Evolutionary conservation across 1,140 invertebrate species (phyloP).

Genomic region (Drosophila pectinifera): DNA sequence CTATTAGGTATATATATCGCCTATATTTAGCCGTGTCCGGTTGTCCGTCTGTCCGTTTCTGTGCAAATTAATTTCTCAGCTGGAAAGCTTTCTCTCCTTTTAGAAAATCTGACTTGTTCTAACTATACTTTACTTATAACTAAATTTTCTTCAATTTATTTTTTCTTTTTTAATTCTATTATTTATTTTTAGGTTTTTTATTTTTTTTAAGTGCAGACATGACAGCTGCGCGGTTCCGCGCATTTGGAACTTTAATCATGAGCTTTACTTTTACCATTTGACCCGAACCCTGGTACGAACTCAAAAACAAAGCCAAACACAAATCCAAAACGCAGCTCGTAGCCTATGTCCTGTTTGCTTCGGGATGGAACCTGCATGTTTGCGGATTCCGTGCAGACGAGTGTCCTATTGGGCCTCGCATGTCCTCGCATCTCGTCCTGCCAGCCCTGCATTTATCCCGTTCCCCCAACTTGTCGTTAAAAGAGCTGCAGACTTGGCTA

Average conservation of each 20-base stretch:
- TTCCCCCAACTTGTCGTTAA: neutral
- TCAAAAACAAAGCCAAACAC: conserved; percentile 1
- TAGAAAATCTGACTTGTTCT: no score
- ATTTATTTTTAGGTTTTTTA: no score
- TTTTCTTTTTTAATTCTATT: neutral
- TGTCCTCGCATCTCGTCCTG: conserved; percentile 25
- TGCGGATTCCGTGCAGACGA: conserved; percentile 48
- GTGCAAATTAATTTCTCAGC: no score
- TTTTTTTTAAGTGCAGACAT: neutral
- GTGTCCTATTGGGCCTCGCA: conserved; percentile 33
- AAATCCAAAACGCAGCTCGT: conserved; percentile 10
- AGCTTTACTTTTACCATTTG: conserved; percentile 57
- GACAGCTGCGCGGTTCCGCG: conserved; percentile 25
- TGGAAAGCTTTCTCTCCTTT: neutral
- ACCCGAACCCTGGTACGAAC: neutral
- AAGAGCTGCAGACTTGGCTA: neutral
- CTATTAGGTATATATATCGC: no score
- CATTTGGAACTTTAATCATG: conserved; percentile 70
- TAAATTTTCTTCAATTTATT: neutral
- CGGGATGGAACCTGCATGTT: conserved; percentile 48
- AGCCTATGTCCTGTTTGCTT: conserved; percentile 35
- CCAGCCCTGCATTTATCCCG: conserved; percentile 15
- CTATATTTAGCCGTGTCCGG: no score
- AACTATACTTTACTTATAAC: no score
- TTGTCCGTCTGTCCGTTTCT: no score